phyloP scores from a whole-genome alignment of 2,113 vertebrate genomes.

The Catharus minimus region DNA sequence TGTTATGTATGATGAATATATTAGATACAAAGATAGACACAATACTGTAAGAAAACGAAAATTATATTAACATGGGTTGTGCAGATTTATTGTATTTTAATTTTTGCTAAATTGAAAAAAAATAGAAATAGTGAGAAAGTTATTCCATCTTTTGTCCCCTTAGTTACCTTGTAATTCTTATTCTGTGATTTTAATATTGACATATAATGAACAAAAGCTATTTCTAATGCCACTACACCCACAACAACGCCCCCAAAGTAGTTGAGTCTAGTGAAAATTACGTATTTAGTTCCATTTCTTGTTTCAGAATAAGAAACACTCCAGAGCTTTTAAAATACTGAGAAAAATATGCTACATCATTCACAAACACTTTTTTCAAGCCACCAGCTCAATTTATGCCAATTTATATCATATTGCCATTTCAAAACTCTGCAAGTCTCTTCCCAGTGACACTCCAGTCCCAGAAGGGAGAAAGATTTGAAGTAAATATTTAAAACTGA shows the following conservation, averaged over 20 bases:
- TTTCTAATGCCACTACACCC: neutral
- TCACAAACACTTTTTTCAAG: neutral
- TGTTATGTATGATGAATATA: neutral
- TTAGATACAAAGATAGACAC: neutral
- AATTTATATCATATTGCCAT: neutral
- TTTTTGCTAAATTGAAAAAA: neutral
- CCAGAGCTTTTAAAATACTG: neutral
- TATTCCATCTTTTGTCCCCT: neutral
- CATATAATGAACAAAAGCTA: neutral
- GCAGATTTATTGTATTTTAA: neutral
- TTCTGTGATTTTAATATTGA: neutral
- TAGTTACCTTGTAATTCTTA: neutral
- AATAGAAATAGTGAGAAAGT: neutral
- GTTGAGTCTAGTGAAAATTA: neutral
- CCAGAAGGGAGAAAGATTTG: neutral
- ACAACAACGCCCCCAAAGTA: neutral
- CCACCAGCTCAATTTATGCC: neutral
- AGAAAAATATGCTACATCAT: neutral
- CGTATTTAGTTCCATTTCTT: neutral
- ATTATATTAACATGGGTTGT: fast-evolving
- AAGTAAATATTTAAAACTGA: neutral
- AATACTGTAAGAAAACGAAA: neutral
- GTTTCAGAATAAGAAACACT: neutral
- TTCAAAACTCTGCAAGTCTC: neutral
- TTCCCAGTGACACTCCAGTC: neutral